A percentile compares a stretch with the other conserved stretches of the same genome.
Evolutionary conservation across 2,888 invertebrate genomes (phyloP).

Genomic region (Drosophila niveifrons): DNA sequence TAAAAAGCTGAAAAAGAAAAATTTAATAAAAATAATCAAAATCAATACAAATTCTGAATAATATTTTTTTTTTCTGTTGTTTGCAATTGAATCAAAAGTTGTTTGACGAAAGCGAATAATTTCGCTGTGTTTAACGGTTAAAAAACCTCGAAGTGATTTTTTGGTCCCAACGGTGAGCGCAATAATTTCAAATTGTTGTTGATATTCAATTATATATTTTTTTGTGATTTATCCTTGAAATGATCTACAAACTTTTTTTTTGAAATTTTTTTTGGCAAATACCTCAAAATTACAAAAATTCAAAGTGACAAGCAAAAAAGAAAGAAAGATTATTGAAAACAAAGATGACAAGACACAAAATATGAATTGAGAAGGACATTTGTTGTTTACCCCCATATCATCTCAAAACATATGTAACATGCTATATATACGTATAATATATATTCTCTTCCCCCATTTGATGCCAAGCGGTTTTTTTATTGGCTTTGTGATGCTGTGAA

Average conservation of each 20-base stretch:
- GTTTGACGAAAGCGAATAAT: background rate
- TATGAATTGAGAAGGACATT: slow-evolving; percentile 23
- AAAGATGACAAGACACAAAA: slow-evolving; percentile 12
- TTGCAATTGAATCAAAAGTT: slow-evolving; percentile 7
- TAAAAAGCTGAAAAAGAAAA: slow-evolving; percentile 15
- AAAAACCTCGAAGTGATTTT: slow-evolving; percentile 42
- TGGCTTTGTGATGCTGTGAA: slow-evolving; percentile 26
- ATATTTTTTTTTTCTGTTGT: slow-evolving; percentile 4
- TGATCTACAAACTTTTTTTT: slow-evolving; percentile 27
- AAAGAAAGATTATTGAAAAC: slow-evolving; percentile 17
- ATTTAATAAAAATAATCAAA: slow-evolving; percentile 11
- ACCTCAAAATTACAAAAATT: slow-evolving; percentile 20
- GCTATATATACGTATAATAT: background rate
- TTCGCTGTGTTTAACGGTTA: slow-evolving; percentile 53
- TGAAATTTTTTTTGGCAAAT: slow-evolving; percentile 16
- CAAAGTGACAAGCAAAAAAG: slow-evolving; percentile 44
- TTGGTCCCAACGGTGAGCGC: slow-evolving; percentile 53
- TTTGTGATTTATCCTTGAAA: slow-evolving; percentile 20
- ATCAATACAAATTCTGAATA: slow-evolving; percentile 1
- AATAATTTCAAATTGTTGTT: slow-evolving; percentile 41
- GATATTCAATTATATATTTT: slow-evolving; percentile 2
- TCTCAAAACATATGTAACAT: background rate
- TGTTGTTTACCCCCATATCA: slow-evolving; percentile 8
- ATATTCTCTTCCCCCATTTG: slow-evolving; percentile 5
- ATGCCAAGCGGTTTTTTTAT: slow-evolving; percentile 29